Percentiles rank a stretch among this genome's conserved stretches.
Conservation (phyloP, 2,113 vertebrate genomes). For the Charadrius vociferus region DNA sequence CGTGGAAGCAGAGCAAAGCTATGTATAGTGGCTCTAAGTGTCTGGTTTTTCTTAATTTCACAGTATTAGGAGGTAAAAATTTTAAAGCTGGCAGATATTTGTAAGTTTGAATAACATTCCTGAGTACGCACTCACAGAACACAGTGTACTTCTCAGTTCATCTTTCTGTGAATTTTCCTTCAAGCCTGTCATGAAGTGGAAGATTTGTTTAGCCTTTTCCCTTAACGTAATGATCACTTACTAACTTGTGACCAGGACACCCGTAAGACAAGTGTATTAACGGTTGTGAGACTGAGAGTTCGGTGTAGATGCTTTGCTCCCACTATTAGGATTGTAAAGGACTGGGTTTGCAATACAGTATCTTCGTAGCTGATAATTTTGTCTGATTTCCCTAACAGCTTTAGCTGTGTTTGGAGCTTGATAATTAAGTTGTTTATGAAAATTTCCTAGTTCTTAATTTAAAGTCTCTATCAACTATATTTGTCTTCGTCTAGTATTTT, state of each 20-base stretch:
- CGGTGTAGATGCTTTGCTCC: neutral
- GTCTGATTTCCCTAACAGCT: neutral
- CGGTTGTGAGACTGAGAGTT: neutral
- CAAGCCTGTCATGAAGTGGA: neutral
- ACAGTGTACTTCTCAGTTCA: neutral
- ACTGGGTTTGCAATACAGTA: neutral
- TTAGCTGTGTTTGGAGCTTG: neutral
- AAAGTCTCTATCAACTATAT: constrained; percentile 29
- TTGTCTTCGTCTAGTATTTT: constrained; percentile 39
- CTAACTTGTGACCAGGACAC: neutral
- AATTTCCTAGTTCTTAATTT: constrained; percentile 24
- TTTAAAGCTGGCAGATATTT: neutral
- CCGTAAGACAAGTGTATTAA: neutral
- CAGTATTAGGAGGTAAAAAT: neutral
- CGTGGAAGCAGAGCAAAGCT: neutral
- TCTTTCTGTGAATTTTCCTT: neutral
- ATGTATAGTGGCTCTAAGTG: neutral
- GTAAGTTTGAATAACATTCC: neutral
- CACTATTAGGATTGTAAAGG: neutral
- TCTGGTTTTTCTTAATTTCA: neutral
- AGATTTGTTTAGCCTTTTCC: neutral
- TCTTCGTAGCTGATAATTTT: neutral
- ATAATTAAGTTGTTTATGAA: constrained; percentile 25
- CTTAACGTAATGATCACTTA: neutral
- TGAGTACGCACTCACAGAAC: neutral